Evolutionary conservation across 1,140 invertebrate genomes (phyloP), one percentile per base, ranked within the genome.

Genomic region (Conus betulinus): DNA sequence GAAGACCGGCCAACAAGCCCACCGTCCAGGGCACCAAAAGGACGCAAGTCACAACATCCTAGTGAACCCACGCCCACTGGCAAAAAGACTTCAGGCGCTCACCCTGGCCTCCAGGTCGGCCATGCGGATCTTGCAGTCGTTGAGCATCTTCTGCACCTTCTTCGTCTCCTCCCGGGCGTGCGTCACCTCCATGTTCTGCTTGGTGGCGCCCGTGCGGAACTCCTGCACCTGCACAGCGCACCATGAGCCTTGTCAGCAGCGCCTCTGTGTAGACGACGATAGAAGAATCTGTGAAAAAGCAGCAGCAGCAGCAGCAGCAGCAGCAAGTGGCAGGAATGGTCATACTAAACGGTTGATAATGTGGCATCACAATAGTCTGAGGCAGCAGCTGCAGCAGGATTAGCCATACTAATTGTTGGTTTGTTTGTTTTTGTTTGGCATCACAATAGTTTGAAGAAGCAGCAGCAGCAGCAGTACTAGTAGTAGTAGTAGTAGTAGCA

Each of bases 181-280:
- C 6, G 94, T 94, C 67, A 95, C 94, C 89, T 96, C 96, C 95
- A 96, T 95, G 92, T 96, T 96, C 89, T 96, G 95, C 81, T 95
- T 95, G 63, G 94, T 95, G 79, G 95, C 94, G 53, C 95, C 95
- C 79, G 95, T 96, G 87, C 96, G 95, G 93, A 96, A 95, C 91
- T 96, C 96, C 93, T 96, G 96, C 23, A 96, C 94, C 94, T 95
- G 87, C 79, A 90, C 82, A 84, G n/a, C 39, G 39, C 39, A 27
- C 3, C 39, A 39, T 39, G 39, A 39, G 39, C 39, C 39, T 39
- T 39, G 39, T 39, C 39, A 39, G 39, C 39, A 39, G 39, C 0
- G 39, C 39, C 39, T 39, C 3, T 39, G 39, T 39, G 39, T 39
- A 39, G 39, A 39, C 3, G 39, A 74, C 6, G 10, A 8, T 74